Evolutionary conservation across 2,113 vertebrate species (phyloP).

Genomic region (Cathartes aura): DNA sequence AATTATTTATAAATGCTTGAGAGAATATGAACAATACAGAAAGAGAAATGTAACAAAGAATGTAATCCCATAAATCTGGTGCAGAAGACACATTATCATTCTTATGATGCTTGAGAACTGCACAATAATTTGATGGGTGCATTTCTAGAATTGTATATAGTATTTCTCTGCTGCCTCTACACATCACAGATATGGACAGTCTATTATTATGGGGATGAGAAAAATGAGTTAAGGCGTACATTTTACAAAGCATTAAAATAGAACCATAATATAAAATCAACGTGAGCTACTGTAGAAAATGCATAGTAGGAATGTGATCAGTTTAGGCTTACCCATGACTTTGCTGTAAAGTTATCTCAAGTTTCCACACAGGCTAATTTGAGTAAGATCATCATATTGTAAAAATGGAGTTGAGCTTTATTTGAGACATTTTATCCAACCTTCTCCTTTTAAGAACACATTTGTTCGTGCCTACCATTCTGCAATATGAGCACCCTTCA

Average conservation of each 20-base stretch:
- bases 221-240: background rate
- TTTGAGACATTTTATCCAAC: background rate
- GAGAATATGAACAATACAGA: background rate
- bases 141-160: background rate
- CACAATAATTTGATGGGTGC: background rate
- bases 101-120: background rate
- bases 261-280: background rate
- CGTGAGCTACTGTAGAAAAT: background rate
- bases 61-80: background rate
- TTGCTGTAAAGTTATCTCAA: background rate
- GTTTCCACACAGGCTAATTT: background rate
- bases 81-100: background rate
- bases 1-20: background rate
- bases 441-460: background rate
- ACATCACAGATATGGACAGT: background rate
- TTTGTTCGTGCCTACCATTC: background rate
- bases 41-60: background rate
- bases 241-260: conserved; percentile 11
- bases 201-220: background rate
- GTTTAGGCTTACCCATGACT: background rate
- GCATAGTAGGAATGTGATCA: background rate
- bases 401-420: background rate
- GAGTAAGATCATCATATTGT: background rate
- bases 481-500: background rate
- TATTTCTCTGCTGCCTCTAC: background rate